Evolutionary conservation across 2,888 invertebrate genomes (phyloP), one percentile per base, ranked within the genome.

Genomic region (Ormia ochracea): DNA sequence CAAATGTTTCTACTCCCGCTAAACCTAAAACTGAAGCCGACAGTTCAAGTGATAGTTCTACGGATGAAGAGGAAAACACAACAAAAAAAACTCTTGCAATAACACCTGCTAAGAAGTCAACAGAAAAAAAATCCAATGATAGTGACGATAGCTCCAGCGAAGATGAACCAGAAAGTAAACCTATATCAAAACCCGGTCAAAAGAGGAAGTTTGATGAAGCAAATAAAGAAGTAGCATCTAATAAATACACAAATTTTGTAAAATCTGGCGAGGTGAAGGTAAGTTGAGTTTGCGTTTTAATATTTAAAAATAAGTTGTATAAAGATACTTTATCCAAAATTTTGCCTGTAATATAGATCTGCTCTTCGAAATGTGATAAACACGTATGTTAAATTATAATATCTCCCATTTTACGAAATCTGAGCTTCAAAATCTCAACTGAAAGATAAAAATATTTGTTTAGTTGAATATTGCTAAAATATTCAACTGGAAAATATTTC

Each of bases 211-310:
- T 89, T 12, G 88, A 87, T 58, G 88, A 86, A 45, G 68, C 61
- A 4, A 76, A 73, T 41, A 74, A 56, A n/a, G 74, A 82, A 10
- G 82, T 84, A 0, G 68, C 91, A 6, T 92, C 92, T 82, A 93
- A 93, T 81, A 90, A 90, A 61, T 94, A 94, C 86, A 91, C 84
- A 81, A 95, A 95, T 85, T 95, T 95, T 86, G 93, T 94, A 0
- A 94, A 94, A 90, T 92, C 92, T 9, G 90, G 90, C 73, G 89
- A 90, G 85, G 78, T 82, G 9, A 83, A 87, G 85, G 87, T 87
- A 65, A 84, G 85, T 72, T 68, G 4, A 59, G 21, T 38, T 45
- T n/a, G n/a, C n/a, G n/a, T n/a, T 45, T 45, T 12, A 1, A 1
- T 12, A 21, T 45, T 41, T 59, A 4, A 19, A 41, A 43, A 4